These are phyloP conservation scores for Hyperoplus immaculatus DNA, from an alignment of 2,797 vertebrate species.

Conservation along the genomic window DNA sequence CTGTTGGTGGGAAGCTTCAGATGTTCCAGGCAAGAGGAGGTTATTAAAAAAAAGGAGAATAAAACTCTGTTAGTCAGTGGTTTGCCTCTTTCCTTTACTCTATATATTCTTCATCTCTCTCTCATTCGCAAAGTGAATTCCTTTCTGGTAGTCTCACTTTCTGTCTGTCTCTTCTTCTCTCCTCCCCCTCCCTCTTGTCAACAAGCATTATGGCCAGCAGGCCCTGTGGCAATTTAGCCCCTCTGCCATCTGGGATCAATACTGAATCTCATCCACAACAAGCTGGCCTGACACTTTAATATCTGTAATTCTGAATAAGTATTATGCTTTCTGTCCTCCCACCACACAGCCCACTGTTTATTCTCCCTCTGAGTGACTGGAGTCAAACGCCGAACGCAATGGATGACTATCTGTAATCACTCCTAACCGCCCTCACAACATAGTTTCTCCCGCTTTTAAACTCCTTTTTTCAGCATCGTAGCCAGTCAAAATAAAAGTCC, in stretches of 20 bases:
- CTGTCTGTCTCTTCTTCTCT: slow-evolving; percentile 64
- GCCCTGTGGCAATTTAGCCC: slow-evolving; percentile 77
- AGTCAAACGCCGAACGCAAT: slow-evolving; percentile 67
- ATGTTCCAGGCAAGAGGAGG: slow-evolving; percentile 22
- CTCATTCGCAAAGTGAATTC: slow-evolving; percentile 57
- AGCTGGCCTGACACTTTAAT: slow-evolving; percentile 84
- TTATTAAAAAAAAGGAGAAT: slow-evolving; percentile 14
- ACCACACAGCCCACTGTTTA: slow-evolving; percentile 77
- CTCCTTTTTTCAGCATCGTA: slow-evolving; percentile 41
- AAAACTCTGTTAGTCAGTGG: slow-evolving; percentile 45
- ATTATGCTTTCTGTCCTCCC: slow-evolving; percentile 84
- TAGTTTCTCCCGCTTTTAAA: slow-evolving; percentile 50
- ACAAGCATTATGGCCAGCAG: slow-evolving; percentile 76
- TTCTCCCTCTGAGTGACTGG: slow-evolving; percentile 74
- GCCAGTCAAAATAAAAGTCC: slow-evolving; percentile 69
- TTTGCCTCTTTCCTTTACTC: slow-evolving; percentile 46
- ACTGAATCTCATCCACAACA: slow-evolving; percentile 81
- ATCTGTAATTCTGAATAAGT: slow-evolving; percentile 88
- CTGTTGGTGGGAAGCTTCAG: slow-evolving; percentile 14
- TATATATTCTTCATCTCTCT: slow-evolving; percentile 19
- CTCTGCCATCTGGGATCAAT: slow-evolving; percentile 88
- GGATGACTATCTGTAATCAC: slow-evolving; percentile 73
- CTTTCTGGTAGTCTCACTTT: slow-evolving; percentile 70
- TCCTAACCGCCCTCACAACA: slow-evolving; percentile 56
- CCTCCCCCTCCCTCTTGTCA: slow-evolving; percentile 66